Evolutionary conservation across 2,797 vertebrate species (phyloP).

Genomic region (Falco cherrug): DNA sequence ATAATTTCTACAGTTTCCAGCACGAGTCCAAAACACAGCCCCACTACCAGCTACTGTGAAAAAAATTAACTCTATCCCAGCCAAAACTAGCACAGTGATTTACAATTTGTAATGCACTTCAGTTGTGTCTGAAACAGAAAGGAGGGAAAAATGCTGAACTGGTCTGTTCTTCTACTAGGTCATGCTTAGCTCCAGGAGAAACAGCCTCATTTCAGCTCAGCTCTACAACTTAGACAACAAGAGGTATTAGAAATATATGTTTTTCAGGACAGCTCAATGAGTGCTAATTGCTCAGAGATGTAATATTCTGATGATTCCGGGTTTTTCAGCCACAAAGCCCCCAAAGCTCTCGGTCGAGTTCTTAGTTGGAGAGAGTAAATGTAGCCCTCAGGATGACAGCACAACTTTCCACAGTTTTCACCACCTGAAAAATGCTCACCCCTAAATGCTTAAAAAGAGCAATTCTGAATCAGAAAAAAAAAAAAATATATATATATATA

Average conservation of each 20-base stretch:
- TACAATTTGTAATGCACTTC: neutral
- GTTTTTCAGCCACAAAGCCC: neutral
- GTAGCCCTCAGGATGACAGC: neutral
- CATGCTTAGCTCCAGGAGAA: neutral
- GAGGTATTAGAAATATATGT: neutral
- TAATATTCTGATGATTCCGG: neutral
- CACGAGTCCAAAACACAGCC: neutral
- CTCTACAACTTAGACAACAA: neutral
- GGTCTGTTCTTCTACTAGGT: neutral
- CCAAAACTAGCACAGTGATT: neutral
- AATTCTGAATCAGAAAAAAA: neutral
- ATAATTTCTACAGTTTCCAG: neutral
- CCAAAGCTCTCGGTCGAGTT: neutral
- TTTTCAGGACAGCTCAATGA: neutral
- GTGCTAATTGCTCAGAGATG: neutral
- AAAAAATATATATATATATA: too few relatives aligned
- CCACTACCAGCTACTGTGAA: neutral
- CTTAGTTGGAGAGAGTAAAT: neutral
- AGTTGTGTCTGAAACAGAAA: neutral
- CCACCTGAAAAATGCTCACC: neutral
- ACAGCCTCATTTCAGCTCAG: neutral
- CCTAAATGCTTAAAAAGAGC: neutral
- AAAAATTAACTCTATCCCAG: neutral
- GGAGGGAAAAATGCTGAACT: neutral
- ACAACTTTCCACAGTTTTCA: neutral